phyloP scores from a whole-genome alignment of 2,888 invertebrate genomes.

The Camptogramma bilineatum region DNA sequence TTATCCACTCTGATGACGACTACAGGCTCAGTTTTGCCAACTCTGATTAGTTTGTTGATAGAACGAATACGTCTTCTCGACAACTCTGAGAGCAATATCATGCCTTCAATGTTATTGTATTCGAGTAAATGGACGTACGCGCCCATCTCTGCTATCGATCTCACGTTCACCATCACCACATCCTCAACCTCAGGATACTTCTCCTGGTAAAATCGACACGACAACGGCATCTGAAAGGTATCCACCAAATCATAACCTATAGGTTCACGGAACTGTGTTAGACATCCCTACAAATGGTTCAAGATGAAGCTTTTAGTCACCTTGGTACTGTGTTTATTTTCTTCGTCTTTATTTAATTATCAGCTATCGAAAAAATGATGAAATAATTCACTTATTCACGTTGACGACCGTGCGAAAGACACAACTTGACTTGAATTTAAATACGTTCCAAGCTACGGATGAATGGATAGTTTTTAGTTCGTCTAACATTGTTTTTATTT shows the following conservation, averaged over 20 bases:
- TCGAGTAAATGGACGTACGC: constrained; percentile 99
- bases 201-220: constrained; percentile 98
- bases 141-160: constrained; percentile 99
- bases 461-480: constrained; percentile 9
- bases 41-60: constrained; percentile 99
- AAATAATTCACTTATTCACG: constrained; percentile 76
- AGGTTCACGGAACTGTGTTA: constrained; percentile 39
- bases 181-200: constrained; percentile 99
- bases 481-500: background rate
- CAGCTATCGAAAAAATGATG: constrained; percentile 63
- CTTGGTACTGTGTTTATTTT: constrained; percentile 55
- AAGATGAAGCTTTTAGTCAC: constrained; percentile 48
- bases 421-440: constrained; percentile 46
- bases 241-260: constrained; percentile 68
- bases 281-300: constrained; percentile 1
- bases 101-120: constrained; percentile 99
- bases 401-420: constrained; percentile 63
- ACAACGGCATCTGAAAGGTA: constrained; percentile 90
- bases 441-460: constrained; percentile 48
- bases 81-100: constrained; percentile 99
- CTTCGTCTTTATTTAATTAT: constrained; percentile 48
- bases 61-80: constrained; percentile 99
- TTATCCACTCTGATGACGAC: constrained; percentile 99
- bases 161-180: constrained; percentile 99
- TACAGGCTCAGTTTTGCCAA: constrained; percentile 99